Conservation (phyloP, 2,113 vertebrate species). For the Craseonycteris thonglongyai region DNA sequence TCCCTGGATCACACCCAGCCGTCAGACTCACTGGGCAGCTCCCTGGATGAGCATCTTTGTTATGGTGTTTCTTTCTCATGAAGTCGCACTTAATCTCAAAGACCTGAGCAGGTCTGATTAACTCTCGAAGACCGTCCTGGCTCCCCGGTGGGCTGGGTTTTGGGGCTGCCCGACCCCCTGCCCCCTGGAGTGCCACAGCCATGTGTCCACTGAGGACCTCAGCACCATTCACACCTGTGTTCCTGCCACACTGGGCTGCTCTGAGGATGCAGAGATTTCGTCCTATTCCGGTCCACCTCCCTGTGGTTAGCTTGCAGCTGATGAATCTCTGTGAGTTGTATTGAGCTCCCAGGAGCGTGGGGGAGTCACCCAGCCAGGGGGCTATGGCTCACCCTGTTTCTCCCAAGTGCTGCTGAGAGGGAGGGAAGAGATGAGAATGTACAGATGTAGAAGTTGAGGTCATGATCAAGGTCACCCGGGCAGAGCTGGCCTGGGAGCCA, state of each 20-base stretch:
- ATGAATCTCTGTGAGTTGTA: neutral
- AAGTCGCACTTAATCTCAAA: neutral
- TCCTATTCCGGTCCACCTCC: too few relatives aligned
- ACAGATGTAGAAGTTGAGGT: neutral
- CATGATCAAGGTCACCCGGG: neutral
- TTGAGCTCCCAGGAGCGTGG: neutral
- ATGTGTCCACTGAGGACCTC: neutral
- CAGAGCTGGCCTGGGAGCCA: neutral
- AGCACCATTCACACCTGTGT: fast-evolving
- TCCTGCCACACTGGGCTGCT: neutral
- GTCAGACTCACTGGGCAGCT: neutral
- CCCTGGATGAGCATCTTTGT: neutral
- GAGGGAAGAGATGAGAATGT: neutral
- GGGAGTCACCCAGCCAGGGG: neutral
- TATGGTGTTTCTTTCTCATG: neutral
- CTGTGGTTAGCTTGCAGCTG: neutral
- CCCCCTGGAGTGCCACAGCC: neutral
- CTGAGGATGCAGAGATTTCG: neutral
- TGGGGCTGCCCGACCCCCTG: neutral
- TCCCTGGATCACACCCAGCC: neutral
- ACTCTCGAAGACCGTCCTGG: neutral
- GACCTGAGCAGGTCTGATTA: neutral
- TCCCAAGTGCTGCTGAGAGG: neutral
- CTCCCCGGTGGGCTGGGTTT: neutral
- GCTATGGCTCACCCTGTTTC: neutral